A percentile compares a stretch with the other conserved stretches of the same genome.
Conservation (phyloP, 2,888 invertebrate species). For the Blastobasis adustella region DNA sequence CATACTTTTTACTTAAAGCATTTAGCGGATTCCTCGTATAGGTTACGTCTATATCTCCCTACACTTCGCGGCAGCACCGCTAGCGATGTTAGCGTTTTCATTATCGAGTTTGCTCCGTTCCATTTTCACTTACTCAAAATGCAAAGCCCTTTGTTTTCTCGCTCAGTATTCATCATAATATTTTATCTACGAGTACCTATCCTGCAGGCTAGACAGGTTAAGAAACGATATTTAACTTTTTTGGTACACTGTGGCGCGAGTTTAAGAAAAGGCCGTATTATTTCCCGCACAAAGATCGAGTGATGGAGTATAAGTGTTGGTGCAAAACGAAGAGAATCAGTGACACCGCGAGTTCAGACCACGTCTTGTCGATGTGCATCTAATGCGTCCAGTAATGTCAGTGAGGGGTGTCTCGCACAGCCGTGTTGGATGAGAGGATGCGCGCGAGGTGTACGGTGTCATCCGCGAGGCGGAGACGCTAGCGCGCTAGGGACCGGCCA, state of each 20-base stretch:
- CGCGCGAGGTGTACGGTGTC: constrained; percentile 58
- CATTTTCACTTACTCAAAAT: constrained; percentile 2
- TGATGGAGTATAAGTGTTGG: constrained; percentile 44
- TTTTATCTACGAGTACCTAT: background rate
- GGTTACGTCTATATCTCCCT: constrained; percentile 17
- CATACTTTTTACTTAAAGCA: constrained; percentile 12
- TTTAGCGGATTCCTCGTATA: constrained; percentile 15
- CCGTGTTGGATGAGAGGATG: constrained; percentile 59
- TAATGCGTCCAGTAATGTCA: too few species aligned
- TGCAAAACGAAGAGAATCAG: constrained; percentile 18
- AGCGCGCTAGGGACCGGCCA: constrained; percentile 41
- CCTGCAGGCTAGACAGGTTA: background rate
- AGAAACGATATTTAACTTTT: background rate
- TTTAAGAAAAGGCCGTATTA: constrained; percentile 34
- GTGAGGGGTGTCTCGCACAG: constrained; percentile 16
- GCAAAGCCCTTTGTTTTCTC: background rate
- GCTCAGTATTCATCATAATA: background rate
- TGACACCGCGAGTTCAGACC: constrained; percentile 10
- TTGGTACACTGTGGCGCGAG: too few species aligned
- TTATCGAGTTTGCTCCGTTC: constrained; percentile 4
- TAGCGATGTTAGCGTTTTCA: constrained; percentile 6
- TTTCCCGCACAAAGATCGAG: constrained; percentile 15
- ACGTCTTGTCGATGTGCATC: too few species aligned
- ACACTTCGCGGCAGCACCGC: background rate
- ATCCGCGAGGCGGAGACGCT: constrained; percentile 56